Percentiles rank a stretch among this genome's conserved stretches.
phyloP scores from a whole-genome alignment of 2,888 invertebrate species.

The Agonopterix alstromeriana region DNA sequence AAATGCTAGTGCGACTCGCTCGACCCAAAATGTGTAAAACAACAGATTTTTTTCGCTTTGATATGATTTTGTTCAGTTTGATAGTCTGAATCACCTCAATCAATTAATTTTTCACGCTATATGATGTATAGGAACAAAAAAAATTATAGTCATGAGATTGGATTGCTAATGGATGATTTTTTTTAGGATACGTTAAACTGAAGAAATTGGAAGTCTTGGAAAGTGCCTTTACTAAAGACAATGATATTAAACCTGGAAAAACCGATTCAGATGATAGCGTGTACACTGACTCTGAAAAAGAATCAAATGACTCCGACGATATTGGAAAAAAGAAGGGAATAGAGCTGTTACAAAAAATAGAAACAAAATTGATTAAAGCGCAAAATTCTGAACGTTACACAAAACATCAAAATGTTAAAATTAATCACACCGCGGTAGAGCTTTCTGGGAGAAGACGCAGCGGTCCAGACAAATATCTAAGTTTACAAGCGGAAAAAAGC shows the following conservation, averaged over 20 bases:
- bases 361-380: conserved; percentile 28
- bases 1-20: too few relatives aligned
- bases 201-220: conserved; percentile 70
- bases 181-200: conserved; percentile 77
- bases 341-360: conserved; percentile 39
- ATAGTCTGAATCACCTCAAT: too few relatives aligned
- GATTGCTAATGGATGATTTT: neutral
- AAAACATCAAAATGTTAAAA: conserved; percentile 16
- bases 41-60: too few relatives aligned
- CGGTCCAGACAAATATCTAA: conserved; percentile 44
- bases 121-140: too few relatives aligned
- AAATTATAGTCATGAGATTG: too few relatives aligned
- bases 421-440: conserved; percentile 18
- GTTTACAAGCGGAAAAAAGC: conserved; percentile 34
- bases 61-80: too few relatives aligned
- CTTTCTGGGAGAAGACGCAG: conserved; percentile 38
- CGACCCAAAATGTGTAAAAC: too few relatives aligned
- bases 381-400: conserved; percentile 8
- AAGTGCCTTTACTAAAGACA: conserved; percentile 51
- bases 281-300: conserved; percentile 65
- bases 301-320: conserved; percentile 58
- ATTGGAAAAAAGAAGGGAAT: conserved; percentile 36
- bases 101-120: too few relatives aligned
- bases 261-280: conserved; percentile 50
- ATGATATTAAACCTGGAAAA: conserved; percentile 23